phyloP scores from a whole-genome alignment of 2,888 invertebrate genomes.

The Ophion ventricosus region DNA sequence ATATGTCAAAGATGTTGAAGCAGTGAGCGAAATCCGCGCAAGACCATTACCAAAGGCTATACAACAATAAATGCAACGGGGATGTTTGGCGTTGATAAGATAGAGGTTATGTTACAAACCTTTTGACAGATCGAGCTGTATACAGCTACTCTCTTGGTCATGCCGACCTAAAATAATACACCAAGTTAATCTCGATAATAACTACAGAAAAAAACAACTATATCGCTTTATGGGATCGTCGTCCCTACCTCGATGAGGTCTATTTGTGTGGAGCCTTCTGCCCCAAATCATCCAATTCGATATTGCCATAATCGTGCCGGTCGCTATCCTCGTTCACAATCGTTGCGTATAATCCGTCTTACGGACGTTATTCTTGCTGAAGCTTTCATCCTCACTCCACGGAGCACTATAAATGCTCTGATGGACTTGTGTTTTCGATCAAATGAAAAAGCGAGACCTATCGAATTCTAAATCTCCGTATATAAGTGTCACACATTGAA shows the following conservation, averaged over 20 bases:
- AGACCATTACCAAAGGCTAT: neutral
- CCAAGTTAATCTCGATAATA: constrained; percentile 46
- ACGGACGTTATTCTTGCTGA: constrained; percentile 69
- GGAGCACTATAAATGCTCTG: constrained; percentile 72
- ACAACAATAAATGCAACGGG: neutral
- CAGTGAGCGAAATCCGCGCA: neutral
- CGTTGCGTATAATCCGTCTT: constrained; percentile 74
- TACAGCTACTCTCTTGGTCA: constrained; percentile 87
- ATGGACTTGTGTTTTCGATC: constrained; percentile 61
- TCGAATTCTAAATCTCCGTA: neutral
- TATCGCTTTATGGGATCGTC: constrained; percentile 53
- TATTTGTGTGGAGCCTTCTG: constrained; percentile 83
- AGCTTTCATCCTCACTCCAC: constrained; percentile 74
- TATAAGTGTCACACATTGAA: constrained; percentile 42
- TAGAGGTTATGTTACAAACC: constrained; percentile 82
- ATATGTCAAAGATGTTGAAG: neutral
- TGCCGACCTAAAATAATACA: constrained; percentile 78
- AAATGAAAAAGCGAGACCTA: neutral
- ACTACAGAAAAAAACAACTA: constrained; percentile 70
- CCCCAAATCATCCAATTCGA: constrained; percentile 85
- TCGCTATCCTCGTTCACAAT: constrained; percentile 77
- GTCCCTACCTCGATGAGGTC: constrained; percentile 83
- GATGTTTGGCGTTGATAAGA: neutral
- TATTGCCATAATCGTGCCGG: constrained; percentile 83
- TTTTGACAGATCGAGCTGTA: constrained; percentile 85